A percentile compares a stretch with the other conserved stretches of the same genome.
phyloP scores from a whole-genome alignment of 2,888 invertebrate genomes.

The Polyploca ridens region DNA sequence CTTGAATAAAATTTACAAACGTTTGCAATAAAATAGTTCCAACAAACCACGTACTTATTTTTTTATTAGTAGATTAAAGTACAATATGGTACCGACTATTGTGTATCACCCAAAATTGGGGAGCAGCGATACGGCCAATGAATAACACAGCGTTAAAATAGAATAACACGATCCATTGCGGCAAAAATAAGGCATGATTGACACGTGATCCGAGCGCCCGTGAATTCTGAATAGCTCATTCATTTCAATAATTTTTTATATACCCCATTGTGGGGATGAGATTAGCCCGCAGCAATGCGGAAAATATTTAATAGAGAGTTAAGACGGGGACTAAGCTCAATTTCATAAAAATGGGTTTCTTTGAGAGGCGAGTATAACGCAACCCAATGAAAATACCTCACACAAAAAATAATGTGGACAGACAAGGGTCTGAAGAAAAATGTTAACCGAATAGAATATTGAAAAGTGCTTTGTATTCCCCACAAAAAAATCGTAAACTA shows the following conservation, averaged over 20 bases:
- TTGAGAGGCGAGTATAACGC: too few relatives aligned
- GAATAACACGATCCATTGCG: slow-evolving; percentile 76
- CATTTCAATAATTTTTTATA: slow-evolving; percentile 61
- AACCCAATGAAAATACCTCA: too few relatives aligned
- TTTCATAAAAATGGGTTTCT: too few relatives aligned
- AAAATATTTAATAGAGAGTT: slow-evolving; percentile 76
- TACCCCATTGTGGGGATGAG: slow-evolving; percentile 67
- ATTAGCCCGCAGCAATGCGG: slow-evolving; percentile 71
- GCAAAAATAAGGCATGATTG: slow-evolving; percentile 75
- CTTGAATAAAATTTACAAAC: neutral
- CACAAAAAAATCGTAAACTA: too few relatives aligned
- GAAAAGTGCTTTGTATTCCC: too few relatives aligned
- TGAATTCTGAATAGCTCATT: slow-evolving; percentile 65
- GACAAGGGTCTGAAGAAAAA: too few relatives aligned
- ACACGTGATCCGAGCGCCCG: slow-evolving; percentile 74
- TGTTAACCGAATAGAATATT: too few relatives aligned
- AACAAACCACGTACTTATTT: slow-evolving; percentile 39
- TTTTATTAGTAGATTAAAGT: slow-evolving; percentile 56
- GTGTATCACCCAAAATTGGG: slow-evolving; percentile 60
- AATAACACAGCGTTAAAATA: slow-evolving; percentile 76
- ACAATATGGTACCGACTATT: slow-evolving; percentile 59
- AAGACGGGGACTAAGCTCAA: too few relatives aligned
- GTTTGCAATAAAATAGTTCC: neutral
- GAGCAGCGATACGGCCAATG: slow-evolving; percentile 74
- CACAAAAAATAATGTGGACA: too few relatives aligned